Evolutionary conservation across 64 coral and sea anemone genomes (phyloP).

Genomic region (Trachythela sp.): DNA sequence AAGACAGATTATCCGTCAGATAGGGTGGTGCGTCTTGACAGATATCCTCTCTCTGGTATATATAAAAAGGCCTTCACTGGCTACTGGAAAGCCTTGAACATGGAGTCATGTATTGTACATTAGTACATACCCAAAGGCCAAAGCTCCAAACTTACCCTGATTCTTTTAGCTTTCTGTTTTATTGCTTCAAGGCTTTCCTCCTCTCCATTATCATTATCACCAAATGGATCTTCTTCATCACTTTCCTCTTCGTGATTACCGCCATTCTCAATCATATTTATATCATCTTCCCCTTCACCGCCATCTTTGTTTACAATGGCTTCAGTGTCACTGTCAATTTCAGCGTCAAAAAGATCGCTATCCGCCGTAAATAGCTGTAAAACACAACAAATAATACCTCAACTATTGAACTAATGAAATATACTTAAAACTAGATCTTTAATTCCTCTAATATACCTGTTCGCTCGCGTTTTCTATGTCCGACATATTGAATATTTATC

Average conservation of each 20-base stretch:
- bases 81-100: no score
- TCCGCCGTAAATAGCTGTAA: slow-evolving; percentile 51
- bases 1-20: no score
- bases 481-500: no score
- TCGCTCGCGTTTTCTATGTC: not conserved
- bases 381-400: not conserved
- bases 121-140: no score
- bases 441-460: not conserved
- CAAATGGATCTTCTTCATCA: slow-evolving; percentile 27
- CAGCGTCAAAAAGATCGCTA: slow-evolving; percentile 72
- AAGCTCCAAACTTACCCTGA: slow-evolving; percentile 34
- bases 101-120: no score
- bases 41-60: no score
- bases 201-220: slow-evolving; percentile 25
- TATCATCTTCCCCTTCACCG: not conserved
- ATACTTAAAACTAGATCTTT: not conserved
- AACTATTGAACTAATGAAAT: not conserved
- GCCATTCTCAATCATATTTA: not conserved
- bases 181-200: slow-evolving; percentile 14
- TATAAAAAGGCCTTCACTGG: no score
- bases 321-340: slow-evolving; percentile 48
- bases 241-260: not conserved
- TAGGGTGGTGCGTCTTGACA: no score
- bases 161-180: slow-evolving; percentile 33
- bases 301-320: slow-evolving; percentile 24